phyloP scores from a whole-genome alignment of 1,140 invertebrate genomes.

The Hyposmocoma kahamanoa region DNA sequence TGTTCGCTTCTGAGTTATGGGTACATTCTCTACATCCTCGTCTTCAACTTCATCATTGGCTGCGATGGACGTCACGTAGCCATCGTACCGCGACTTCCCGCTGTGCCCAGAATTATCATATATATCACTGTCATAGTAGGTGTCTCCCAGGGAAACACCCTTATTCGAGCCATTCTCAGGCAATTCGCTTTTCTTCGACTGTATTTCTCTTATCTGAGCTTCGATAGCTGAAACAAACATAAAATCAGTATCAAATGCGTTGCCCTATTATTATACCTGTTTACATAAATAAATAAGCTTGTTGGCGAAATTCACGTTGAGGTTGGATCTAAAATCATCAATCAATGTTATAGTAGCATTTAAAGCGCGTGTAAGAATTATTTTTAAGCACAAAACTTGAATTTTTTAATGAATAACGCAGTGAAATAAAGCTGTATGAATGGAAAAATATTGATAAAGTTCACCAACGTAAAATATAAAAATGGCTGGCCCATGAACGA shows the following conservation, averaged over 20 bases:
- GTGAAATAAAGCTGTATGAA: too few relatives aligned
- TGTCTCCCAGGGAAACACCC: slow-evolving; percentile 90
- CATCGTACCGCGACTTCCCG: slow-evolving; percentile 89
- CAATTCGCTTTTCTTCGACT: slow-evolving; percentile 89
- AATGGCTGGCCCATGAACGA: slow-evolving; percentile 26
- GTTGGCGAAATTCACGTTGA: too few relatives aligned
- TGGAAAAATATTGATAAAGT: too few relatives aligned
- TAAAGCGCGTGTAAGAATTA: too few relatives aligned
- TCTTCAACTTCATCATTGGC: slow-evolving; percentile 95
- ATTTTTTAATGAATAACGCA: too few relatives aligned
- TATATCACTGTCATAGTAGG: slow-evolving; percentile 94
- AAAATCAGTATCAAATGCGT: too few relatives aligned
- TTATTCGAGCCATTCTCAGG: slow-evolving; percentile 76
- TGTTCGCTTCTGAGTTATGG: slow-evolving; percentile 78
- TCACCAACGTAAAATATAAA: too few relatives aligned
- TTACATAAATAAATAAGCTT: too few relatives aligned
- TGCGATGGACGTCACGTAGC: slow-evolving; percentile 96
- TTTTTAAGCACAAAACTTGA: too few relatives aligned
- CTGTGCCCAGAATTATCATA: slow-evolving; percentile 82
- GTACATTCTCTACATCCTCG: slow-evolving; percentile 90
- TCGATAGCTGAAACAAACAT: slow-evolving; percentile 86
- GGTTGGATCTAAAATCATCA: too few relatives aligned
- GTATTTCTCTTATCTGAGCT: slow-evolving; percentile 92
- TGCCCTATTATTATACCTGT: too few relatives aligned
- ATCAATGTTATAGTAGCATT: too few relatives aligned